Evolutionary conservation across 2,113 vertebrate genomes (phyloP).

Genomic region (Spea bombifrons): DNA sequence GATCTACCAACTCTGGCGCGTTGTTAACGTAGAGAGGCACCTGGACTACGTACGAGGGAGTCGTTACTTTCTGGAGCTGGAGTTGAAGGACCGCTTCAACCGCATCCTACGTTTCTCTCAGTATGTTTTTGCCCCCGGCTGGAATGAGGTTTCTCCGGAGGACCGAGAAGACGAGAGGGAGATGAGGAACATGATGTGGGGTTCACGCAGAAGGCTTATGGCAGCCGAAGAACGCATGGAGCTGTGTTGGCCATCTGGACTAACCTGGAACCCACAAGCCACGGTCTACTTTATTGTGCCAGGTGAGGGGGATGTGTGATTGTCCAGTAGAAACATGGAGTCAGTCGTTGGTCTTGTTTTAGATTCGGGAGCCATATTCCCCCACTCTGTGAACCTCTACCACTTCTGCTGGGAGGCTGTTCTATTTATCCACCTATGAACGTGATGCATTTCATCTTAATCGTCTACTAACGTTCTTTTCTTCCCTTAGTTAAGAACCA

Average conservation of each 20-base stretch:
- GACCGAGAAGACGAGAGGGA: conserved; percentile 55
- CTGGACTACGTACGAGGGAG: conserved; percentile 73
- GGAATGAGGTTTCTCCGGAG: conserved; percentile 46
- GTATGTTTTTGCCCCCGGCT: conserved; percentile 70
- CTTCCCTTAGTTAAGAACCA: conserved; percentile 87
- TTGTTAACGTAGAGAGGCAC: conserved; percentile 83
- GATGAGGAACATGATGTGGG: conserved; percentile 61
- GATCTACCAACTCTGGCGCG: conserved; percentile 71
- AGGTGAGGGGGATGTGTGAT: conserved; percentile 62
- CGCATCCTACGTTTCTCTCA: conserved; percentile 74
- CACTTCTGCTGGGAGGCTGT: not conserved
- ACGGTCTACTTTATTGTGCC: conserved; percentile 86
- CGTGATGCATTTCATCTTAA: not conserved
- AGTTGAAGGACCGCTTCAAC: conserved; percentile 67
- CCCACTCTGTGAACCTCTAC: not conserved
- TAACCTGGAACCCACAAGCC: conserved; percentile 79
- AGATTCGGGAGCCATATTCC: not conserved
- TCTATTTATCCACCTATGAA: not conserved
- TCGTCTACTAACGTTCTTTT: not conserved
- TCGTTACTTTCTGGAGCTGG: conserved; percentile 87
- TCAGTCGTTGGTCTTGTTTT: no score
- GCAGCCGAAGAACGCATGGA: conserved; percentile 35
- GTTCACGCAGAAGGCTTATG: conserved; percentile 44
- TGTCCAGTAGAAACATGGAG: no score
- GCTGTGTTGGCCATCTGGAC: conserved; percentile 82